Conservation (phyloP, 1,140 invertebrate genomes). For the Zaprionus lachaisei region DNA sequence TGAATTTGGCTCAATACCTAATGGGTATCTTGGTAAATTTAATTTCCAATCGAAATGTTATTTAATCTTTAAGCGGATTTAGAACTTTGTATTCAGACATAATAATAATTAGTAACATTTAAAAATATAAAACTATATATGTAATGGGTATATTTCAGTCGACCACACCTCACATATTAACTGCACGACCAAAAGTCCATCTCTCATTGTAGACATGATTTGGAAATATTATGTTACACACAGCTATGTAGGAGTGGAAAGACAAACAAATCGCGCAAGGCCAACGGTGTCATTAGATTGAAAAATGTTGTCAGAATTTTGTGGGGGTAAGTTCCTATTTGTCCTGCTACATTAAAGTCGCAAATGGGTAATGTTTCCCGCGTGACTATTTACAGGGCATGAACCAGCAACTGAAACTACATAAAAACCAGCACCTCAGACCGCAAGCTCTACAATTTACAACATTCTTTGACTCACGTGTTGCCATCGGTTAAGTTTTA, state of each 20-base stretch:
- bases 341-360: slow-evolving; percentile 46
- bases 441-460: neutral
- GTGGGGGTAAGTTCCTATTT: slow-evolving; percentile 1
- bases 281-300: slow-evolving; percentile 37
- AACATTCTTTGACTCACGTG: slow-evolving; percentile 33
- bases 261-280: slow-evolving; percentile 25
- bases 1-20: slow-evolving; percentile 52
- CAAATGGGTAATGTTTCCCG: slow-evolving; percentile 33
- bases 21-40: slow-evolving; percentile 12
- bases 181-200: neutral
- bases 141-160: neutral
- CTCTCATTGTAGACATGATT: neutral
- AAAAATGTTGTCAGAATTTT: neutral
- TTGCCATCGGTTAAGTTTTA: slow-evolving; percentile 37
- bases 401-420: slow-evolving; percentile 33
- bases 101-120: neutral
- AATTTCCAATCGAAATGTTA: neutral
- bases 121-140: neutral
- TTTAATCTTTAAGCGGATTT: neutral
- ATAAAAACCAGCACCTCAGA: slow-evolving; percentile 30
- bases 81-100: neutral
- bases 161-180: neutral
- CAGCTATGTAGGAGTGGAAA: slow-evolving; percentile 3
- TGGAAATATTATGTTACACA: slow-evolving; percentile 30
- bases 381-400: slow-evolving; percentile 43